Base-by-base conservation (phyloP, 2,888 invertebrate species). In the Diplolepis rosae region DNA sequence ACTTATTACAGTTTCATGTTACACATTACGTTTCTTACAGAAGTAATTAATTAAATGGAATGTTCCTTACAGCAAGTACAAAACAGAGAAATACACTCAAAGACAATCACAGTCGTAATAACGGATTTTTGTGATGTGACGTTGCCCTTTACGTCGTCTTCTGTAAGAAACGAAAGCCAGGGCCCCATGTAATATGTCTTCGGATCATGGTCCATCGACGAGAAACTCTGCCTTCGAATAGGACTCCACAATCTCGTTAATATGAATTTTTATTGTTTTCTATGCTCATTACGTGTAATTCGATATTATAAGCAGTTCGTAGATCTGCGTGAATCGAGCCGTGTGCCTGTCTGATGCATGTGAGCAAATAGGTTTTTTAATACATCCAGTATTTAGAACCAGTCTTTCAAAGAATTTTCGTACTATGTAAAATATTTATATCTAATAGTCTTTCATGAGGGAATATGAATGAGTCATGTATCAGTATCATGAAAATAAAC, bases 191-290 rank as follows among this genome's bases (percentile, higher is more conserved):
- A 68, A 22, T 50, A 71, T 45, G 73, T 42, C 51, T 24, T 65
- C 61, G 71, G 67, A 78, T 70, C 74, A 39, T 71, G 74, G 72
- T 72, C 68, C 66, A 68, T 75, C 69, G 54, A 68, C 61, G 72
- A 65, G 71, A 71, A 72, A 65, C 72, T 78, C 75, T 76, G n/a
- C 78, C 68, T 73, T 77, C 69, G 70, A 71, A 70, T 66, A 77
- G 77, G 76, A 81, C 75, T 81, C 78, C 70, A 79, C 73, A 78
- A 72, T 76, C 72, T 78, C 77, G 83, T 83, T 84, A 72, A 80
- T 82, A 85, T 87, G 87, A 86, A 87, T 87, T 87, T 84, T 77
- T 79, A 81, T 85, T 83, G 79, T 85, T 87, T 86, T 86, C 74
- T 86, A 86, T 83, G 84, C 83, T 81, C 79, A 83, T 83, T 83